Percentiles rank a stretch among this genome's conserved stretches.
These are phyloP conservation scores for Toxotes jaculatrix DNA, from an alignment of 2,113 vertebrate species.

Conservation along the genomic window DNA sequence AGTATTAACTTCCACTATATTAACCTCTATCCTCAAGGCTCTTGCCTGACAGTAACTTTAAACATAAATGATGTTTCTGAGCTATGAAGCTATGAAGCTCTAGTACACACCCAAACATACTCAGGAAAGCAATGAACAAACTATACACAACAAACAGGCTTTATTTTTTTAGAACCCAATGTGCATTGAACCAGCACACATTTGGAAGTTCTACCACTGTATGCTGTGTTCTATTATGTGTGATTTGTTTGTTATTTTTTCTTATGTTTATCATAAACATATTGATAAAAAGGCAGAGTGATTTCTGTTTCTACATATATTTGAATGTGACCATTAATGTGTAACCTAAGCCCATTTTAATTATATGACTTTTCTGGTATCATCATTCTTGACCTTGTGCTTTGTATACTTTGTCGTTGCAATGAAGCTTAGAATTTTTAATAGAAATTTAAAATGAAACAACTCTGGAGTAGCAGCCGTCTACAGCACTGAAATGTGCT, in stretches of 20 bases:
- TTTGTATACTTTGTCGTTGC: not conserved
- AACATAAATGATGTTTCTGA: constrained; percentile 63
- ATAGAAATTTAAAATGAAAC: not conserved
- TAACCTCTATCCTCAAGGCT: constrained; percentile 73
- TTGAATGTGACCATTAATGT: not conserved
- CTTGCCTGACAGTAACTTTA: constrained; percentile 61
- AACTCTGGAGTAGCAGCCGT: not conserved
- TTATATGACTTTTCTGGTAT: not conserved
- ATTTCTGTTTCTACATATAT: not conserved
- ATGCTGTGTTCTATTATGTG: not conserved
- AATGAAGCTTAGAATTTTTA: not conserved
- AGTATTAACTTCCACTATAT: constrained; percentile 47
- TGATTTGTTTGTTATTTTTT: not conserved
- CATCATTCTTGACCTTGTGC: not conserved
- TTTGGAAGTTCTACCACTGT: constrained; percentile 1
- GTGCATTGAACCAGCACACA: not conserved
- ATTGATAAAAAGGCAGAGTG: not conserved
- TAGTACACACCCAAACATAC: not conserved
- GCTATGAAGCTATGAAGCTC: constrained; percentile 19
- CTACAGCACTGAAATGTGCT: not conserved
- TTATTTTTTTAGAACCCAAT: not conserved
- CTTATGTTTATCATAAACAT: not conserved
- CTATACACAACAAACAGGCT: constrained; percentile 15
- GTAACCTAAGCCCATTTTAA: not conserved
- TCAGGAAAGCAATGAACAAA: constrained; percentile 13